Evolutionary conservation across 2,113 vertebrate species (phyloP).

Genomic region (Rutilus rutilus): DNA sequence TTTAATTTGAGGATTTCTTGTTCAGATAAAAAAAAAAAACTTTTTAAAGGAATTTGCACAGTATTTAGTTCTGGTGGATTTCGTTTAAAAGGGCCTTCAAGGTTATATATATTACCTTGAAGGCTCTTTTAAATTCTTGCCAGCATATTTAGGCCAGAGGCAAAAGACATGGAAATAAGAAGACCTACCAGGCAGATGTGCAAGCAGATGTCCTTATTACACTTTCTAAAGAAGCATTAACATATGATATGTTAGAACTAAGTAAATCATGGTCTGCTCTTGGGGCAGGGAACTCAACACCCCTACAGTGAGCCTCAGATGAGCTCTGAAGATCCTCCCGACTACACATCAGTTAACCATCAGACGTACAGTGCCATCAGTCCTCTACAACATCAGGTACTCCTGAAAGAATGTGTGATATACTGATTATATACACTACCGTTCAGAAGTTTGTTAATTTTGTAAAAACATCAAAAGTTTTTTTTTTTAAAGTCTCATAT

Average conservation of each 20-base stretch:
- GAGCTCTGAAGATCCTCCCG: conserved; percentile 58
- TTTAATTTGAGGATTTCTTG: neutral
- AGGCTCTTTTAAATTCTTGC: conserved; percentile 20
- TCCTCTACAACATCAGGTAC: conserved; percentile 40
- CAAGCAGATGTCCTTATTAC: conserved; percentile 40
- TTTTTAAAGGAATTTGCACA: neutral
- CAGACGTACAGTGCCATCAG: conserved; percentile 60
- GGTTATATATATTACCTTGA: neutral
- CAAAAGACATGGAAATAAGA: neutral
- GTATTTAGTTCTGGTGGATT: no score
- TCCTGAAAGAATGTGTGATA: neutral
- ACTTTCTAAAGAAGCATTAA: conserved; percentile 27
- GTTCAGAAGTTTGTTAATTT: neutral
- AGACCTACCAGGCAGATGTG: conserved; percentile 52
- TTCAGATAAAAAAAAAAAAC: neutral
- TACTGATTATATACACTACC: neutral
- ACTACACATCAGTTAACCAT: conserved; percentile 64
- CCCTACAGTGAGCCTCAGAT: conserved; percentile 56
- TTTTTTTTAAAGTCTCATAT: no score
- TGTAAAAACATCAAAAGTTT: no score
- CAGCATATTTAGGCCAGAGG: conserved; percentile 30
- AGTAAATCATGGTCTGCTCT: conserved; percentile 5
- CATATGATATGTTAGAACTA: conserved; percentile 11
- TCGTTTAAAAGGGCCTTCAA: no score
- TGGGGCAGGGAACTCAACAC: conserved; percentile 59